Evolutionary conservation across 1,140 invertebrate genomes (phyloP).

Genomic region (Aporrectodea caliginosa): DNA sequence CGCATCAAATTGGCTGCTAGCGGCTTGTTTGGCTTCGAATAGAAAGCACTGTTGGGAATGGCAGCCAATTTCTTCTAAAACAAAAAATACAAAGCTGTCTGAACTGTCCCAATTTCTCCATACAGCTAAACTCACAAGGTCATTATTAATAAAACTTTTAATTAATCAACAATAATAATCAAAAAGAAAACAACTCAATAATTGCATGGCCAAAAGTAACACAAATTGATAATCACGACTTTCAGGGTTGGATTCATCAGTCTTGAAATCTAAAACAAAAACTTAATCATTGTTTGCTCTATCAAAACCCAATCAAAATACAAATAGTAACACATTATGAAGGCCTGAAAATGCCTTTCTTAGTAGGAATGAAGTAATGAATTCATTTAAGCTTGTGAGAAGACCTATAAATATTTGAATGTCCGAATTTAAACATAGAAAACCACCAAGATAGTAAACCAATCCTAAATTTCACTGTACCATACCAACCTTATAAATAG

Average conservation of each 20-base stretch:
- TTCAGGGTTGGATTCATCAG: slow-evolving; percentile 50
- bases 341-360: background rate
- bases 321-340: background rate
- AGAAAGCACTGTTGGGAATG: slow-evolving; percentile 93
- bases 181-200: background rate
- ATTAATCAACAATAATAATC: background rate
- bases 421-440: background rate
- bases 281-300: slow-evolving; percentile 11
- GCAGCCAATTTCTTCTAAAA: slow-evolving; percentile 70
- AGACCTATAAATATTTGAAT: background rate
- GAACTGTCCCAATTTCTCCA: background rate
- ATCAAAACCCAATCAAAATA: background rate
- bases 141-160: background rate
- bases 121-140: background rate
- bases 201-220: slow-evolving; percentile 80
- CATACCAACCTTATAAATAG: too few species aligned
- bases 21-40: slow-evolving; percentile 73
- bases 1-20: slow-evolving; percentile 83
- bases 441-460: background rate
- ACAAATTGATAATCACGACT: slow-evolving; percentile 85
- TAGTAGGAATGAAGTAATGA: background rate
- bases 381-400: background rate
- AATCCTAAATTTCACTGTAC: too few species aligned
- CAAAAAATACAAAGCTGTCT: slow-evolving; percentile 19
- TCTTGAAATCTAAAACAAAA: slow-evolving; percentile 38